Evolutionary conservation across 1,140 invertebrate species (phyloP).

Genomic region (Paraescarpia echinospica): DNA sequence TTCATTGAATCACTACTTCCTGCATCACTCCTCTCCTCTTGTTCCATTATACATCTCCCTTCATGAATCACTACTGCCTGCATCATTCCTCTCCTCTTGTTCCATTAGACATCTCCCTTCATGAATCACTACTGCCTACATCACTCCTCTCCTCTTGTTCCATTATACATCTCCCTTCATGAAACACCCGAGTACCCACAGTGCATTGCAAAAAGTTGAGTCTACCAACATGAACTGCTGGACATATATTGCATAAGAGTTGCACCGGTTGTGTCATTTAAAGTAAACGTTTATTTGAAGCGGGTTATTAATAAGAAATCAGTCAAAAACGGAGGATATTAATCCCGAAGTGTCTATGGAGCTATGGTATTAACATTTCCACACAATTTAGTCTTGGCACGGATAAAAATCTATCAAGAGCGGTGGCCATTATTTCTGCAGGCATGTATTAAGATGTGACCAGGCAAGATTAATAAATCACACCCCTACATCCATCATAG

Average conservation of each 20-base stretch:
- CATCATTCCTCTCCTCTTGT: no score
- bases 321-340: no score
- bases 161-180: neutral
- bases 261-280: neutral
- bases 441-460: neutral
- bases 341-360: neutral
- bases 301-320: no score
- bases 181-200: neutral
- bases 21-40: no score
- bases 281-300: neutral
- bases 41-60: neutral
- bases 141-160: neutral
- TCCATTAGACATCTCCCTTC: no score
- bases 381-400: neutral
- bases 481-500: neutral
- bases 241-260: neutral
- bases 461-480: neutral
- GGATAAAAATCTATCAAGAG: neutral
- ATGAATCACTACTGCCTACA: neutral
- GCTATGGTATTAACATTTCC: neutral
- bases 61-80: no score
- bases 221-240: neutral
- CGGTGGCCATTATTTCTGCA: neutral
- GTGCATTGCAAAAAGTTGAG: neutral
- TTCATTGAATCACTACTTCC: conserved; percentile 17